Conservation (phyloP, 2,888 invertebrate genomes). For the Catotricha subobsoleta region DNA sequence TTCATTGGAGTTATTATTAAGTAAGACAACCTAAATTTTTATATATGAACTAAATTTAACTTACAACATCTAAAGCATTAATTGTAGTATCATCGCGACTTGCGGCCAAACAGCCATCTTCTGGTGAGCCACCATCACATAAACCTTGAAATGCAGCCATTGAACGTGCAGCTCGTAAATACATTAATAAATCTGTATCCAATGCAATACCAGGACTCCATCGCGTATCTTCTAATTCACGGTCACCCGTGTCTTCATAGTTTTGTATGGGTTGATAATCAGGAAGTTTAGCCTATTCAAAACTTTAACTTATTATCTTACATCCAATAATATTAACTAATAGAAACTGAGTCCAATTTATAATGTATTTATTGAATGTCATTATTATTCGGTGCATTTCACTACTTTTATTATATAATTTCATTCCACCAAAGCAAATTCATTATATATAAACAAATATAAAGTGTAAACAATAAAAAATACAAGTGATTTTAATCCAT, state of each 20-base stretch:
- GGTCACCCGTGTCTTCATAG: slow-evolving; percentile 32
- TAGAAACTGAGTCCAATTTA: too few species aligned
- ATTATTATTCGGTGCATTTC: too few species aligned
- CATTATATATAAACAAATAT: too few species aligned
- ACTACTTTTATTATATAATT: too few species aligned
- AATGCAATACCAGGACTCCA: slow-evolving; percentile 88
- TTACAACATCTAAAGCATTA: slow-evolving; percentile 83
- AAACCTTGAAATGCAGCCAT: slow-evolving; percentile 97
- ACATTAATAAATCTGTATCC: slow-evolving; percentile 94
- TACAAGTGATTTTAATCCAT: too few species aligned
- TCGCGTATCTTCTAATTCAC: slow-evolving; percentile 62
- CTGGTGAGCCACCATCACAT: slow-evolving; percentile 95
- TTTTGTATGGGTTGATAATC: slow-evolving; percentile 33
- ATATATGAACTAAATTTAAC: too few species aligned
- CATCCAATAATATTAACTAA: too few species aligned
- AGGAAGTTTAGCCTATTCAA: slow-evolving; percentile 32
- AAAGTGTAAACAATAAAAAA: too few species aligned
- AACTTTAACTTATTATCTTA: too few species aligned
- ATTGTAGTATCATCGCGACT: slow-evolving; percentile 94
- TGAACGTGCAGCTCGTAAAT: slow-evolving; percentile 87
- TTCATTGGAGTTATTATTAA: slow-evolving; percentile 4
- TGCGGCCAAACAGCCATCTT: slow-evolving; percentile 93
- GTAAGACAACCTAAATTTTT: background rate
- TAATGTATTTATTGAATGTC: too few species aligned
- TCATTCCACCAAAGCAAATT: too few species aligned